Evolutionary conservation across 2,888 invertebrate genomes (phyloP).

Genomic region (Amblyjoppa fuscipennis): DNA sequence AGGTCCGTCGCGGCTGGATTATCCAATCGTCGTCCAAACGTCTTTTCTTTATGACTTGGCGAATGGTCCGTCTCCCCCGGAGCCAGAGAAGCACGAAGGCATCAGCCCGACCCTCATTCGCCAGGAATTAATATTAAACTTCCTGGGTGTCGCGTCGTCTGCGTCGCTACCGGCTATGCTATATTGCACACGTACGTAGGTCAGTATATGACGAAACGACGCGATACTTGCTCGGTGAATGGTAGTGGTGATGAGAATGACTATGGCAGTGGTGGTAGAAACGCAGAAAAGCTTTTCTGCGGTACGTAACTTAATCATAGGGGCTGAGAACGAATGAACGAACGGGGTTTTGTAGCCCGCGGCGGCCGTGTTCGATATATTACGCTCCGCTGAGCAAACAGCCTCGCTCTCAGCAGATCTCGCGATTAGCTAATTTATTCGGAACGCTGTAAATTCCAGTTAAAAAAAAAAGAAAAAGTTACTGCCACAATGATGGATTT

Average conservation of each 20-base stretch:
- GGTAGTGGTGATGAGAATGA: slow-evolving; percentile 2
- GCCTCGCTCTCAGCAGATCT: slow-evolving; percentile 36
- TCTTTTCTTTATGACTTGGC: slow-evolving; percentile 61
- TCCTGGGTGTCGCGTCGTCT: slow-evolving; percentile 41
- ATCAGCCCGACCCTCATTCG: slow-evolving; percentile 29
- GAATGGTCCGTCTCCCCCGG: slow-evolving; percentile 41
- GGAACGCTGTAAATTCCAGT: background rate
- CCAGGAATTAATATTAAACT: slow-evolving; percentile 64
- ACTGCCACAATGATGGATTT: background rate
- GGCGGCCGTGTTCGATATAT: slow-evolving; percentile 59
- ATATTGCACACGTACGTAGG: background rate
- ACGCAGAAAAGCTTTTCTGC: slow-evolving; percentile 47
- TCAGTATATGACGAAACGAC: background rate
- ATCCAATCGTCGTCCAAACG: slow-evolving; percentile 2
- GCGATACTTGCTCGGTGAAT: background rate
- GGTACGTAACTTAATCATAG: slow-evolving; percentile 53
- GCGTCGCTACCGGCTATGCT: slow-evolving; percentile 22
- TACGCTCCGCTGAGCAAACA: slow-evolving; percentile 45
- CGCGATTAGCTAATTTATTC: slow-evolving; percentile 56
- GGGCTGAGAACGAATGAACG: slow-evolving; percentile 36
- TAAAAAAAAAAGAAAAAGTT: background rate
- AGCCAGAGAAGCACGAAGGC: slow-evolving; percentile 20
- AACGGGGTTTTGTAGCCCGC: slow-evolving; percentile 45
- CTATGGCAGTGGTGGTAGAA: slow-evolving; percentile 14
- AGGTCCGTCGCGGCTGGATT: background rate